Evolutionary conservation across 30 jellyfish, hydroid and myxozoan genomes (phyloP).

Genomic region (Cassiopea andromeda): DNA sequence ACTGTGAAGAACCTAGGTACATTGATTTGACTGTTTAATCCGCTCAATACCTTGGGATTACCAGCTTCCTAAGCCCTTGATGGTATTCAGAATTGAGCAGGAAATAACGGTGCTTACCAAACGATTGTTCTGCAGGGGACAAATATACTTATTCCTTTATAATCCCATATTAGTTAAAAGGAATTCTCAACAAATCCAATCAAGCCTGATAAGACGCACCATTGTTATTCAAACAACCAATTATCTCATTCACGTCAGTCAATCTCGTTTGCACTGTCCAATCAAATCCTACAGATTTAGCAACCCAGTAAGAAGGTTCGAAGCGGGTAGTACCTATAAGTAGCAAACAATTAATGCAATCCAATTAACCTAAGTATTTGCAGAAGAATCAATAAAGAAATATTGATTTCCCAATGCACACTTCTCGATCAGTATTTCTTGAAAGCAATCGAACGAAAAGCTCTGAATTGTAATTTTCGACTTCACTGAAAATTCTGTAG

Average conservation of each 20-base stretch:
- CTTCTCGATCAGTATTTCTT: too few species aligned
- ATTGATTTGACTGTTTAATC: conserved; percentile 68
- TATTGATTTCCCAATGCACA: neutral
- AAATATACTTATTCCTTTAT: conserved; percentile 46
- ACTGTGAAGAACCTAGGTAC: conserved; percentile 61
- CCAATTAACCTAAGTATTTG: conserved; percentile 35
- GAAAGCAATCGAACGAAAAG: too few species aligned
- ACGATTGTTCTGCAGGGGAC: conserved; percentile 64
- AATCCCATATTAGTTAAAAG: conserved; percentile 62
- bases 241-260: conserved; percentile 31
- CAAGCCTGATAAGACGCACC: conserved; percentile 43
- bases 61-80: conserved; percentile 72
- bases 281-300: conserved; percentile 36
- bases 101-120: conserved; percentile 76
- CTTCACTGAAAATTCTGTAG: too few species aligned
- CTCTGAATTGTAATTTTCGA: too few species aligned
- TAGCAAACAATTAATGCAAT: neutral
- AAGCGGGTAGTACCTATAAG: neutral
- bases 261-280: conserved; percentile 11
- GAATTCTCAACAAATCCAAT: conserved; percentile 45
- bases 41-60: conserved; percentile 65
- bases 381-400: neutral
- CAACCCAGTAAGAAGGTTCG: conserved; percentile 18
- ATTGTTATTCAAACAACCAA: conserved; percentile 56
- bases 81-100: conserved; percentile 69